phyloP scores from a whole-genome alignment of 2,797 vertebrate genomes.

The Pachyuromys duprasi region DNA sequence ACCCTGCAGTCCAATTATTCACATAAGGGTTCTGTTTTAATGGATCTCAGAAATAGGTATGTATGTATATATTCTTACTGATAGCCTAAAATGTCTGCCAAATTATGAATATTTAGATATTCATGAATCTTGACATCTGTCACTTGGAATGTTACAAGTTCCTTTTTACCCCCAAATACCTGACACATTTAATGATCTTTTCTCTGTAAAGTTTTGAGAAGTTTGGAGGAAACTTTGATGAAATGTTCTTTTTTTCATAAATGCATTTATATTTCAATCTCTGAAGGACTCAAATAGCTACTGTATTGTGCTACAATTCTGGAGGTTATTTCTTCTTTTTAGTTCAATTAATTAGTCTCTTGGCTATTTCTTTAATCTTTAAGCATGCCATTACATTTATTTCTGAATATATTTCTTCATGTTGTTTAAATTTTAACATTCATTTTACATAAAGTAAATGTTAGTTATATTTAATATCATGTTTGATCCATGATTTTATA shows the following conservation, averaged over 20 bases:
- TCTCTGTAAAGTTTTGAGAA: constrained; percentile 74
- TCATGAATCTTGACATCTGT: constrained; percentile 80
- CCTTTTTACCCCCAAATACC: constrained; percentile 32
- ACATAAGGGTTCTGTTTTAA: background rate
- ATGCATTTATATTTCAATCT: constrained; percentile 58
- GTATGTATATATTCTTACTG: constrained; percentile 66
- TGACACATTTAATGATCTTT: constrained; percentile 74
- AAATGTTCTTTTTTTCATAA: background rate
- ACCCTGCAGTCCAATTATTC: background rate
- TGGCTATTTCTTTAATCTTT: constrained; percentile 50
- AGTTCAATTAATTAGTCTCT: constrained; percentile 65
- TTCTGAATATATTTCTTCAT: constrained; percentile 45
- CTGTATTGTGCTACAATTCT: constrained; percentile 64
- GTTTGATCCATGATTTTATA: background rate
- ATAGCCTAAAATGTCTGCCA: constrained; percentile 70
- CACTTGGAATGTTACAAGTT: constrained; percentile 78
- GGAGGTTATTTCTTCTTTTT: constrained; percentile 58
- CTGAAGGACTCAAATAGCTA: constrained; percentile 42
- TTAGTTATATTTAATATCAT: background rate
- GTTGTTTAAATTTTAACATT: background rate
- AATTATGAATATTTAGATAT: constrained; percentile 81
- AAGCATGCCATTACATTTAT: constrained; percentile 28
- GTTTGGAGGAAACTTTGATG: constrained; percentile 69
- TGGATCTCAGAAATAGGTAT: constrained; percentile 53
- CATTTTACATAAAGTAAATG: constrained; percentile 27